Evolutionary conservation across 1,140 invertebrate genomes (phyloP), one percentile per base, ranked within the genome.

Genomic region (Drosophila willistoni): DNA sequence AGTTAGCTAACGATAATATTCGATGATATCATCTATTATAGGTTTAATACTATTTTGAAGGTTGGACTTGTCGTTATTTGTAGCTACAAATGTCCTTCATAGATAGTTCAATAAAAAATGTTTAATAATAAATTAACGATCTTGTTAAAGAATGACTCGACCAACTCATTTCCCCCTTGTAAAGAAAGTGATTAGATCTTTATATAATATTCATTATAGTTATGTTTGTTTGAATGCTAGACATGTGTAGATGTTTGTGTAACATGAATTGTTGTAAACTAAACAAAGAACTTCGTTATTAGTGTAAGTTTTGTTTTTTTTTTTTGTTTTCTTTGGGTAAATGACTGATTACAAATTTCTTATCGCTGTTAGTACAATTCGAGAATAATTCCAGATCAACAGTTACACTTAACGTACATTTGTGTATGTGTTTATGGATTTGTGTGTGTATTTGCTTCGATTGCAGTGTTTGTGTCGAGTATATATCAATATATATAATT

Each of bases 341-440:
- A 77, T 77, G 73, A 77, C 73, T 77, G 73, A 77, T 77, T 77
- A 77, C 73, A 77, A 75, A 77, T 76, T 73, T 62, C 66, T 77
- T 77, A 77, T 77, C 66, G 73, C 73, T 68, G 81, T 84, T 84
- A 80, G 81, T 85, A 84, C 81, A 81, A 80, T 80, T 70, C 44
- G 62, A 64, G 29, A 84, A 70, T 71, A 77, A 71, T 77, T 84
- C 59, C 68, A 74, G 79, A 68, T 86, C 68, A 67, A 77, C 73
- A 77, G 29, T 78, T 74, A 84, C 78, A 84, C 73, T 81, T 84
- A 84, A 86, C 78, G 77, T 82, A 83, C 71, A 70, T 81, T 61
- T 42, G 42, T 74, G 14, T 79, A 59, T 65, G 3, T n/a, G 17
- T 22, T 65, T 42, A 57, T 47, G 68, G 19, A 47, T 61, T 39